Evolutionary conservation across 2,888 invertebrate species (phyloP).

Genomic region (Heteropelma amictum): DNA sequence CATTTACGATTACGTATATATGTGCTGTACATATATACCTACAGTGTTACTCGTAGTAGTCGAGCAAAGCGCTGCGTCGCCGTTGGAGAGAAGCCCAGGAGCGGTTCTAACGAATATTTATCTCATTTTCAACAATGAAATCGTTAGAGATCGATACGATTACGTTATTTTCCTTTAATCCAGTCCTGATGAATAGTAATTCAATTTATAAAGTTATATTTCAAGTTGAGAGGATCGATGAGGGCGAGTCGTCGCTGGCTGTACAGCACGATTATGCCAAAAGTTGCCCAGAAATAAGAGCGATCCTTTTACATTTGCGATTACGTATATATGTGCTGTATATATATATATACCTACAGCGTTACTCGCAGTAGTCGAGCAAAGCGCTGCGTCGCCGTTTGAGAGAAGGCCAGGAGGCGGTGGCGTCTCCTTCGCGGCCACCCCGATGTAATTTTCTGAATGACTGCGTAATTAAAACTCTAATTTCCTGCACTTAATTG

Average conservation of each 20-base stretch:
- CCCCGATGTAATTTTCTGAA: conserved; percentile 78
- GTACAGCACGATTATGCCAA: not conserved
- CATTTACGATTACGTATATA: not conserved
- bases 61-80: conserved; percentile 33
- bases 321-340: not conserved
- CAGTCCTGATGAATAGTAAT: no score
- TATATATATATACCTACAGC: not conserved
- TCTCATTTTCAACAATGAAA: no score
- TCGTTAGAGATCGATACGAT: no score
- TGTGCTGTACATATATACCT: no score
- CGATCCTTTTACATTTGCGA: not conserved
- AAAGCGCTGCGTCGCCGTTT: conserved; percentile 40
- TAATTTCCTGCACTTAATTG: conserved; percentile 79
- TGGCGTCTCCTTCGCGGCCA: conserved; percentile 73
- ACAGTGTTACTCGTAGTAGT: conserved; percentile 15
- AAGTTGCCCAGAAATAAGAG: conserved; percentile 12
- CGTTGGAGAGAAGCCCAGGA: conserved; percentile 51
- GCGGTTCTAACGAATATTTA: no score
- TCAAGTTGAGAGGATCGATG: conserved; percentile 43
- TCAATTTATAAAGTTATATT: no score
- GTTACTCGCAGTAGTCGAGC: conserved; percentile 13
- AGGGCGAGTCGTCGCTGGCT: conserved; percentile 16
- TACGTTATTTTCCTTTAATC: no score
- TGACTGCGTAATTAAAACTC: conserved; percentile 79
- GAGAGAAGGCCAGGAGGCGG: conserved; percentile 58